phyloP scores from a whole-genome alignment of 2,888 invertebrate species.

The Acleris literana region DNA sequence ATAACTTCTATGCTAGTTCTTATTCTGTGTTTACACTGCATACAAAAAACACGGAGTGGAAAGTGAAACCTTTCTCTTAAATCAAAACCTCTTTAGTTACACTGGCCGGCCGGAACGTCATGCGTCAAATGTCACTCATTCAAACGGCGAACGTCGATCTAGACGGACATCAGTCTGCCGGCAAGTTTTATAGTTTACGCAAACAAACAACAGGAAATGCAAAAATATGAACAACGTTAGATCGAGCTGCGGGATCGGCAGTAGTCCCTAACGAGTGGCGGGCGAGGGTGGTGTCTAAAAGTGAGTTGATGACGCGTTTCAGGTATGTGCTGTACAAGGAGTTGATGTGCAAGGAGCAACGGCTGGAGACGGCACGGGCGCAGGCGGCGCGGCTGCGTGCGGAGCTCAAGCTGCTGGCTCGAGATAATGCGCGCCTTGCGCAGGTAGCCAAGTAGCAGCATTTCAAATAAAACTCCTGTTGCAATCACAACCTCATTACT shows the following conservation, averaged over 20 bases:
- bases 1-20: too few relatives aligned
- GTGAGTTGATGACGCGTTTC: constrained; percentile 42
- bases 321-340: constrained; percentile 87
- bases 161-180: not conserved
- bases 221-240: constrained; percentile 18
- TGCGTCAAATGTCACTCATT: not conserved
- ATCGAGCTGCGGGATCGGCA: constrained; percentile 31
- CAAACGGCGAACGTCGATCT: constrained; percentile 5
- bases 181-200: not conserved
- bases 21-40: too few relatives aligned
- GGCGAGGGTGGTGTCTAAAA: constrained; percentile 55
- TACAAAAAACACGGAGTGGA: too few relatives aligned
- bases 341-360: constrained; percentile 85
- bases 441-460: constrained; percentile 49
- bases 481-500: too few relatives aligned
- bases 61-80: too few relatives aligned
- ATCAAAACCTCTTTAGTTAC: constrained; percentile 12
- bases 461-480: too few relatives aligned
- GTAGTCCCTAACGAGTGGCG: constrained; percentile 48
- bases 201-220: constrained; percentile 5
- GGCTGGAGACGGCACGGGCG: constrained; percentile 84
- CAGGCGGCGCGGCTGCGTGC: constrained; percentile 85
- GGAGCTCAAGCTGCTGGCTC: constrained; percentile 85
- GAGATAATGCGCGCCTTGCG: constrained; percentile 82
- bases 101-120: not conserved